Base-by-base conservation (phyloP, 2,888 invertebrate genomes). In the Ecliptopera silaceata region DNA sequence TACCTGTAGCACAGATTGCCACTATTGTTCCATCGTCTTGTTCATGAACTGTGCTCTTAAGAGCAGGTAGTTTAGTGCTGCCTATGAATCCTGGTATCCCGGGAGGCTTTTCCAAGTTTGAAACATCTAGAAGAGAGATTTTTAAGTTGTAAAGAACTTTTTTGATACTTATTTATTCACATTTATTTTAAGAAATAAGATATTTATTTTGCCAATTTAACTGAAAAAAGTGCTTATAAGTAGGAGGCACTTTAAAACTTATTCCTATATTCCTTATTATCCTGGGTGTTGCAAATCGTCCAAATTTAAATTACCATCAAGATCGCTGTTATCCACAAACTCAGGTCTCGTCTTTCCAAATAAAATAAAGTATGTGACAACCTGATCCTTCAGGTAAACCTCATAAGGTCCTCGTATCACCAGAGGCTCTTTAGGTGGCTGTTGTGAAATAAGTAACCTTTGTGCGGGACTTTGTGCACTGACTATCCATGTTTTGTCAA, bases 401-500 rank as follows among this genome's bases (percentile, higher is more conserved):
- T 92, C 88, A 79, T 93, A 97, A 0, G 97, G 95, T 0, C 98
- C 99, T 85, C 97, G 96, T 1, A 99, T 95, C 71, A 94, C 95
- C 29, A 98, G 79, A 0, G 94, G 95, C 67, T 92, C 92, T 66
- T 92, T 86, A 58, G 67, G 78, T 56, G 66, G 94, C 75, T 85
- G 96, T 50, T 93, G 91, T 0, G 86, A 80, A 11, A 98, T 77
- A 5, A 99, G 85, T 42, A 93, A 82, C 68, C 93, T 92, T 77
- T 99, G 99, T 0, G 87, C 88, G 6, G 93, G 93, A 82, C 97
- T 96, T 80, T 97, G 97, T 0, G 95, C 96, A 77, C 96, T 97
- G 0, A 97, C 95, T 64, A 99, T 94, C 97, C 98, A 99, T 0
- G 98, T 98, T 69, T 97, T 94, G 73, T 98, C 98, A 36, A 95